phyloP scores from a whole-genome alignment of 2,888 invertebrate genomes.

The Ectemnius continuus region DNA sequence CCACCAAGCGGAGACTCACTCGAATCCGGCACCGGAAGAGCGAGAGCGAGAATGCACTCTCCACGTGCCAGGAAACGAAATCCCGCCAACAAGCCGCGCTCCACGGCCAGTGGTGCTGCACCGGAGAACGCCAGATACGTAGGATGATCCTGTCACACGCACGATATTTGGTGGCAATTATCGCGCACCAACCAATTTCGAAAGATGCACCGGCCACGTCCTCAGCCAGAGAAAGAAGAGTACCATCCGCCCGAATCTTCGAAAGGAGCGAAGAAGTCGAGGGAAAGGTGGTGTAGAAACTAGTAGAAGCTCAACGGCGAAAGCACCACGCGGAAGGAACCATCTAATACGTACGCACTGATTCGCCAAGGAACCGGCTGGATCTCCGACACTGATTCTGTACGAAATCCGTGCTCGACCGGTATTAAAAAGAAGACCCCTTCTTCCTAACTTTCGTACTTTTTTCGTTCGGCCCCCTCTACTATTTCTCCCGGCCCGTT shows the following conservation, averaged over 20 bases:
- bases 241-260: conserved; percentile 17
- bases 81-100: not conserved
- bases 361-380: not conserved
- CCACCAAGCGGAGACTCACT: no score
- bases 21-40: not conserved
- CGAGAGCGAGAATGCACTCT: conserved; percentile 16
- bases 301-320: conserved; percentile 27
- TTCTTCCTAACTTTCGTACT: not conserved
- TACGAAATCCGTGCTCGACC: not conserved
- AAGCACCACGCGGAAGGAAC: conserved; percentile 46
- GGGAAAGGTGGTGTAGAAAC: conserved; percentile 13
- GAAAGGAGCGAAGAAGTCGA: conserved; percentile 11
- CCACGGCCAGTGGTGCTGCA: no score
- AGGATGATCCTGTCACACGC: no score
- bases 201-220: no score
- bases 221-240: no score
- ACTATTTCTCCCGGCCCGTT: no score
- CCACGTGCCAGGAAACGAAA: not conserved
- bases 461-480: not conserved
- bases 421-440: not conserved
- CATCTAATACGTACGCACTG: conserved; percentile 4
- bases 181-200: no score
- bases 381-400: not conserved
- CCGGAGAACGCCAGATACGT: not conserved
- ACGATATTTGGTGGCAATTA: no score